Base-by-base conservation (phyloP, 1,140 invertebrate genomes). In the Drosophila tristis region DNA sequence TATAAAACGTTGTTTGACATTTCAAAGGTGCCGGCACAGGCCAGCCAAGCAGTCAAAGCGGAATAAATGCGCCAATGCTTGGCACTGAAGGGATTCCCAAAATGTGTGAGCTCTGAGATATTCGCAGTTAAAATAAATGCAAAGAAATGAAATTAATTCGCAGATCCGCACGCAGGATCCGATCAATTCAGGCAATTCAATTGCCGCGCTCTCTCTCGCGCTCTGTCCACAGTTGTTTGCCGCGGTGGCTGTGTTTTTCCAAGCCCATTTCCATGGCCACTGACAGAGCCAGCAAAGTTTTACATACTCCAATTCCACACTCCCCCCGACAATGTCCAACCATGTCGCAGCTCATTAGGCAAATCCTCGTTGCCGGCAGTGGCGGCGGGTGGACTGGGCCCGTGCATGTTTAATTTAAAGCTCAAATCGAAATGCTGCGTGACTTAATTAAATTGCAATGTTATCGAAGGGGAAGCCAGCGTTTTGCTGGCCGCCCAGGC, bases 381-480 rank as follows among this genome's bases (percentile, higher is more conserved):
- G 57, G 16, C 16, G 25, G 45, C 11, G 23, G 51, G 35, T 48
- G 60, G 23, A 25, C 44, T 29, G 31, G 8, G 31, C 31, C 31
- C 4, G 29, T 47, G 29, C 55, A 66, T 70, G 73, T 78, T 86
- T 70, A 86, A 86, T 86, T 80, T 78, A 82, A 87, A 78, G 65
- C 82, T 47, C 11, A 49, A 78, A 75, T 86, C 71, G 78, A 87
- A 76, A 86, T 87, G 74, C 67, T 86, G 82, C 82, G 82, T 86
- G 82, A 86, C 82, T 86, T 82, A 86, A 86, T 86, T 86, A 86
- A 82, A 87, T 86, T 82, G 82, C 84, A 87, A 76, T 87, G 82
- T 42, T 48, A 75, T 64, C 45, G 73, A 51, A 9, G 26, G 39
- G 72, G 39, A 20, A 11, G 31, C 42, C 55, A 44, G 48, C 54